Evolutionary conservation across 2,888 invertebrate genomes (phyloP).

Genomic region (Endomychus coccineus): DNA sequence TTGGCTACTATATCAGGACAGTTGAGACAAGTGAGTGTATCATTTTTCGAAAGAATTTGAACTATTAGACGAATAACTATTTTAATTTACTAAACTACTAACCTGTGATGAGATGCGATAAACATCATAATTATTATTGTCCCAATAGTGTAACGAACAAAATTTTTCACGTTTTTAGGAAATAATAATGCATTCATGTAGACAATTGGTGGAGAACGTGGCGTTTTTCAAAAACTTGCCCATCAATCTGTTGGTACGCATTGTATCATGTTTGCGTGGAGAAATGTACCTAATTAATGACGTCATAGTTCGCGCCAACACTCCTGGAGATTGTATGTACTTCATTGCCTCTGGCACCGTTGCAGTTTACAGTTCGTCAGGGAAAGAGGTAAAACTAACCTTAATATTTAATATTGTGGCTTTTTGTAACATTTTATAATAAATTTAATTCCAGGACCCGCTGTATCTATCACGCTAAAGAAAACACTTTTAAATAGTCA

Average conservation of each 20-base stretch:
- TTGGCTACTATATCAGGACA: slow-evolving; percentile 49
- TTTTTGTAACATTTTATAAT: too few relatives aligned
- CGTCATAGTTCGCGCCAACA: slow-evolving; percentile 47
- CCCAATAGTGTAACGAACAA: too few relatives aligned
- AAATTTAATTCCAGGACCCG: too few relatives aligned
- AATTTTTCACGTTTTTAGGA: slow-evolving; percentile 44
- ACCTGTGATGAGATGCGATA: too few relatives aligned
- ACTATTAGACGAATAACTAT: too few relatives aligned
- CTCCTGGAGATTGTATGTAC: slow-evolving; percentile 50
- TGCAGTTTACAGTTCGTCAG: slow-evolving; percentile 46
- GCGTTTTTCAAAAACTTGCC: slow-evolving; percentile 49
- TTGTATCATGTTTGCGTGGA: slow-evolving; percentile 45
- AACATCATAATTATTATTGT: too few relatives aligned
- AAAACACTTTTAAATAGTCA: too few relatives aligned
- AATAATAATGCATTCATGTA: slow-evolving; percentile 49
- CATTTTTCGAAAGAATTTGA: too few relatives aligned
- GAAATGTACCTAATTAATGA: slow-evolving; percentile 51
- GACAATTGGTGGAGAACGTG: slow-evolving; percentile 50
- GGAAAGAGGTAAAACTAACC: slow-evolving; percentile 36
- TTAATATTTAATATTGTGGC: not conserved
- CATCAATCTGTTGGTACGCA: slow-evolving; percentile 43
- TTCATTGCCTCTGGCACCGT: slow-evolving; percentile 52
- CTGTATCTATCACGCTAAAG: too few relatives aligned
- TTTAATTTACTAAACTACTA: too few relatives aligned
- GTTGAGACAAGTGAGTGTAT: slow-evolving; percentile 33